A percentile compares a stretch with the other conserved stretches of the same genome.
phyloP scores from a whole-genome alignment of 2,113 vertebrate genomes.

The Tricholaema leucomelas region DNA sequence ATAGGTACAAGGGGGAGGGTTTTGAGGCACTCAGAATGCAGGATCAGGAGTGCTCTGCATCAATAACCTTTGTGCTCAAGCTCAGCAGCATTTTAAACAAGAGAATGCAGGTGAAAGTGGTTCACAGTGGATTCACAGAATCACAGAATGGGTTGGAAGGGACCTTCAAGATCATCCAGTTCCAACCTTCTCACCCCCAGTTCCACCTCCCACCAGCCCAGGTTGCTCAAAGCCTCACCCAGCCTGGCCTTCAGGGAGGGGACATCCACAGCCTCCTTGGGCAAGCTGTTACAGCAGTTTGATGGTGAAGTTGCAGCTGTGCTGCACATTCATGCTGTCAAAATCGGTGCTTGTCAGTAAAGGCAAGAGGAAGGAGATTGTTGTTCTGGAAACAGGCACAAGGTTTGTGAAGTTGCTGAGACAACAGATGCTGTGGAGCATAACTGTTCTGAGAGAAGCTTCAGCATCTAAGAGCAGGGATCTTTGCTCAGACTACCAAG shows the following conservation, averaged over 20 bases:
- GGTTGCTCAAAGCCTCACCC: too few species aligned
- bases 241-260: too few species aligned
- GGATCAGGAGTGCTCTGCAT: neutral
- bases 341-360: neutral
- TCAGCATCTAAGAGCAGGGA: neutral
- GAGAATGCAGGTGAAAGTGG: neutral
- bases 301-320: neutral
- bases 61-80: neutral
- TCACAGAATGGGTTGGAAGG: too few species aligned
- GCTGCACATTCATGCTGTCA: neutral
- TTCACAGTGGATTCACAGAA: neutral
- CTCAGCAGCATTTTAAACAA: neutral
- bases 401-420: neutral
- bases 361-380: neutral
- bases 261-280: too few species aligned
- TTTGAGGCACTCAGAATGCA: neutral
- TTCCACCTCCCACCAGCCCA: too few species aligned
- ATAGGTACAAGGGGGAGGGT: neutral
- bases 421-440: neutral
- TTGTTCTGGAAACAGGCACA: neutral
- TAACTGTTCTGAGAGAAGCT: neutral
- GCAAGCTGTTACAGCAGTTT: too few species aligned
- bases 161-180: too few species aligned
- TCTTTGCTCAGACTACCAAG: neutral
- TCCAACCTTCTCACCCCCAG: too few species aligned